A percentile compares a stretch with the other conserved stretches of the same genome.
Evolutionary conservation across 2,888 invertebrate species (phyloP).

Genomic region (Apamea crenata): DNA sequence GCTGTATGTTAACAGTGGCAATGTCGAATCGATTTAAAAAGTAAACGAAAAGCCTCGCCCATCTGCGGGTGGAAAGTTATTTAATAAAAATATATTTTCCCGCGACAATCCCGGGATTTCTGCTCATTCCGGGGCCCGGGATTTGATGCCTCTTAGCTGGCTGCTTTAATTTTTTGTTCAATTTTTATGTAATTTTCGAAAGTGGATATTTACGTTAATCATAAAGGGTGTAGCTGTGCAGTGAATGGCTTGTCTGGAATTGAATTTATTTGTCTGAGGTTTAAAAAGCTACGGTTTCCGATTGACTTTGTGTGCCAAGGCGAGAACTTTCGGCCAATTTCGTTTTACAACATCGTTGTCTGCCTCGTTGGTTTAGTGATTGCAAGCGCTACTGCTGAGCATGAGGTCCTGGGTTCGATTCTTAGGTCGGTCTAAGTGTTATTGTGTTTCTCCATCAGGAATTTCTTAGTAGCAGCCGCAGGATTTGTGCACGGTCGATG

Average conservation of each 20-base stretch:
- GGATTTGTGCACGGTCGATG: neutral
- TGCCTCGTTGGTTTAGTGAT: neutral
- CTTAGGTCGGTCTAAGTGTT: neutral
- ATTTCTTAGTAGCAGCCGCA: neutral
- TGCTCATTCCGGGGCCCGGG: conserved; percentile 68
- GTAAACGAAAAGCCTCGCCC: conserved; percentile 69
- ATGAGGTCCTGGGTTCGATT: neutral
- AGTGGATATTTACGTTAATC: conserved; percentile 52
- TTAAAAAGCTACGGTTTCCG: conserved; percentile 2
- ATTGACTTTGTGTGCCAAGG: conserved; percentile 12
- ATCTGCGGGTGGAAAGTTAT: conserved; percentile 80
- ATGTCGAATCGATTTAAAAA: conserved; percentile 75
- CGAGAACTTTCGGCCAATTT: neutral
- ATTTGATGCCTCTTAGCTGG: conserved; percentile 69
- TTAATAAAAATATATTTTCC: conserved; percentile 82
- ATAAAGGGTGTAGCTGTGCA: conserved; percentile 27
- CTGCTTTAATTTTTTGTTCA: conserved; percentile 69
- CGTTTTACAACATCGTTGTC: neutral
- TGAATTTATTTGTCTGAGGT: conserved; percentile 32
- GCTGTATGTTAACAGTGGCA: conserved; percentile 52
- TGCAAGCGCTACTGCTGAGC: neutral
- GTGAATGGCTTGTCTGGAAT: conserved; percentile 46
- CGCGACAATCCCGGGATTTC: conserved; percentile 74
- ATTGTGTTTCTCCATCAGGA: neutral
- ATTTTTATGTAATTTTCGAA: conserved; percentile 62